phyloP scores from a whole-genome alignment of 1,140 invertebrate genomes.

The Batillaria attramentaria region DNA sequence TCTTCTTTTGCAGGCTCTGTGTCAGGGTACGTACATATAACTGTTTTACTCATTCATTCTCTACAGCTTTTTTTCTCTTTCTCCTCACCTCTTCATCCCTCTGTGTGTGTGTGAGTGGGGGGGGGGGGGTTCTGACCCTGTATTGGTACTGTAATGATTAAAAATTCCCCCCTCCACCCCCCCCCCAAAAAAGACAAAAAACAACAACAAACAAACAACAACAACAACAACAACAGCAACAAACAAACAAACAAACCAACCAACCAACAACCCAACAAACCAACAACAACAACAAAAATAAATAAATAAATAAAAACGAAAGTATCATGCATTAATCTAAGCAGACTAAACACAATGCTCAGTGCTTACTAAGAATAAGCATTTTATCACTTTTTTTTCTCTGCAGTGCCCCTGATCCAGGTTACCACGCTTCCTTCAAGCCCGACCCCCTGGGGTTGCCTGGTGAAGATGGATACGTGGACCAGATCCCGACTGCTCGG shows the following conservation, averaged over 20 bases:
- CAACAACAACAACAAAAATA: too few species aligned
- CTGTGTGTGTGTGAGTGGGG: constrained; percentile 16
- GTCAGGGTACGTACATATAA: neutral
- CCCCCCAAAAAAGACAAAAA: too few species aligned
- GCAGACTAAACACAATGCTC: neutral
- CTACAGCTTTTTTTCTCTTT: neutral
- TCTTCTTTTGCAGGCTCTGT: neutral
- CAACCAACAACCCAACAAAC: too few species aligned
- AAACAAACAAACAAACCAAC: too few species aligned
- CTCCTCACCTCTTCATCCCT: neutral
- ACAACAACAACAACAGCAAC: too few species aligned
- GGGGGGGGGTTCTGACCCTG: neutral
- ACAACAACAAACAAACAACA: neutral
- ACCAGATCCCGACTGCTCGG: neutral
- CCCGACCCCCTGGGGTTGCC: neutral
- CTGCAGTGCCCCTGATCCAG: neutral
- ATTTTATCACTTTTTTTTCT: too few species aligned
- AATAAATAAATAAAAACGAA: neutral
- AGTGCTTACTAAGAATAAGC: too few species aligned
- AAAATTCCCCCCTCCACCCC: neutral
- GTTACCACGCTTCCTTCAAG: constrained; percentile 6
- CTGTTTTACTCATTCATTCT: neutral
- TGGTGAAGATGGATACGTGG: neutral
- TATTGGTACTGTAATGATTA: too few species aligned
- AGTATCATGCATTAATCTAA: neutral